Conservation (phyloP, 2,797 vertebrate species). For the Phataginus tetradactyla region DNA sequence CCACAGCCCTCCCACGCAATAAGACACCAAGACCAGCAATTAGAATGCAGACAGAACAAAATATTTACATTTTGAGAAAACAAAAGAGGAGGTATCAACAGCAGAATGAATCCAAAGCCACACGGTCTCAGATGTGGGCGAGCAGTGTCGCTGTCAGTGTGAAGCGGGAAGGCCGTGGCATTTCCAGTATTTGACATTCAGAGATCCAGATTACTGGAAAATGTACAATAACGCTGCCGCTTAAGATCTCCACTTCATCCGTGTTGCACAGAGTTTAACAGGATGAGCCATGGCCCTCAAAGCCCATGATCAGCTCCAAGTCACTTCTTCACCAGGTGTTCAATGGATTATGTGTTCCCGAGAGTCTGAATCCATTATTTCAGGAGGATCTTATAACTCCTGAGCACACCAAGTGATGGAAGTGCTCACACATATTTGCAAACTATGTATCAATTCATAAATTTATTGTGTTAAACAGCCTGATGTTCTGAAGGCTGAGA, state of each 20-base stretch:
- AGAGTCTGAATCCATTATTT: not conserved
- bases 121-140: slow-evolving; percentile 80
- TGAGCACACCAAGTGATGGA: not conserved
- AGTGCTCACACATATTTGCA: not conserved
- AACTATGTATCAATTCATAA: not conserved
- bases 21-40: slow-evolving; percentile 79
- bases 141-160: slow-evolving; percentile 75
- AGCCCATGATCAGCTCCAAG: not conserved
- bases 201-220: slow-evolving; percentile 74
- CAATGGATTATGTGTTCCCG: not conserved
- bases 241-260: not conserved
- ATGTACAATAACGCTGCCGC: slow-evolving; percentile 62
- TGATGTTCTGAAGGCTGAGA: not conserved
- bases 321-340: not conserved
- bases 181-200: slow-evolving; percentile 80
- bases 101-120: slow-evolving; percentile 81
- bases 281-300: not conserved
- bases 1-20: slow-evolving; percentile 75
- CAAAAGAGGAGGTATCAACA: slow-evolving; percentile 74
- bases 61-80: slow-evolving; percentile 84
- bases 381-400: not conserved
- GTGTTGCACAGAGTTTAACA: not conserved
- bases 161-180: slow-evolving; percentile 65
- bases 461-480: not conserved
- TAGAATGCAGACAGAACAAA: slow-evolving; percentile 85